phyloP scores from a whole-genome alignment of 2,113 vertebrate species.

The Eolophus roseicapilla region DNA sequence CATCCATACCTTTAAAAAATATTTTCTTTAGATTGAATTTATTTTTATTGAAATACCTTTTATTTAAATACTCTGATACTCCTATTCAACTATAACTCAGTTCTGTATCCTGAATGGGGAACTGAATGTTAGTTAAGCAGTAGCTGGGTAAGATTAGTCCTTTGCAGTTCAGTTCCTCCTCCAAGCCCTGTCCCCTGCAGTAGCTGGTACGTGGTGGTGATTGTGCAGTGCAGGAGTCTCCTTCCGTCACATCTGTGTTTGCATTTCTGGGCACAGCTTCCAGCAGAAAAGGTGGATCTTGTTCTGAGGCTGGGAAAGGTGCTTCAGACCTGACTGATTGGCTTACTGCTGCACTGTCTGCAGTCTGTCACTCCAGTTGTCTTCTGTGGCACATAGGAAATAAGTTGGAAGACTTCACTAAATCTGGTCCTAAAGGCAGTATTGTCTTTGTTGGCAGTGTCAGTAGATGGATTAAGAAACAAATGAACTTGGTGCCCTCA shows the following conservation, averaged over 20 bases:
- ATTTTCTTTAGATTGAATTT: neutral
- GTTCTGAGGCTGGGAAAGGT: neutral
- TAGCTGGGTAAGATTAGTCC: neutral
- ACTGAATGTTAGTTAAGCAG: neutral
- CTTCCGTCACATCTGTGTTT: neutral
- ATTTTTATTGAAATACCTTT: neutral
- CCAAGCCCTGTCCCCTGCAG: neutral
- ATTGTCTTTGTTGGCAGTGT: neutral
- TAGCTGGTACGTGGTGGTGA: fast-evolving
- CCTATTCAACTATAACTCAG: neutral
- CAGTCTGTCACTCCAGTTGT: neutral
- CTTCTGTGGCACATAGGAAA: neutral
- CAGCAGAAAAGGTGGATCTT: neutral
- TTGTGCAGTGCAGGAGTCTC: neutral
- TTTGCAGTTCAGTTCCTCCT: neutral
- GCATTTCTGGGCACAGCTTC: neutral
- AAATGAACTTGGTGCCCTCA: neutral
- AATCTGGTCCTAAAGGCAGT: neutral
- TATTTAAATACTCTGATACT: neutral
- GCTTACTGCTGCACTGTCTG: neutral
- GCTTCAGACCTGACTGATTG: neutral
- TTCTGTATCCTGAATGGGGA: neutral
- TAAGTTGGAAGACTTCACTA: neutral
- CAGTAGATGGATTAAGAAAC: neutral
- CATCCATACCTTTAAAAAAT: neutral